phyloP scores from a whole-genome alignment of 2,888 invertebrate genomes.

The Rhogogaster chlorosoma region DNA sequence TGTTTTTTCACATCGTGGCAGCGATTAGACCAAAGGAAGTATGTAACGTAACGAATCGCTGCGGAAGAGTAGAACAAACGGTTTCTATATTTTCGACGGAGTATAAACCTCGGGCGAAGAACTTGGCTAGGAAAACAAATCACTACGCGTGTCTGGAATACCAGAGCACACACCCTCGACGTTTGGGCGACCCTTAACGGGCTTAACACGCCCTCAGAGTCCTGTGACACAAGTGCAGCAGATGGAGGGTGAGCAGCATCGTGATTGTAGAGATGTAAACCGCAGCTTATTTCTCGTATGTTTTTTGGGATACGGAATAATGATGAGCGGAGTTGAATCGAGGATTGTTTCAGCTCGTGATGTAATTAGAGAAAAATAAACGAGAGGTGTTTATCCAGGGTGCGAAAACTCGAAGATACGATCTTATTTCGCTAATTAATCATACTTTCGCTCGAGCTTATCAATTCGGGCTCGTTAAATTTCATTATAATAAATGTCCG shows the following conservation, averaged over 20 bases:
- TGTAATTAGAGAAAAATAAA: not conserved
- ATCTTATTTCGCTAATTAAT: not conserved
- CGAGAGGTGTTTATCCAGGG: not conserved
- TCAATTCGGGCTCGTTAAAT: not conserved
- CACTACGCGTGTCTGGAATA: slow-evolving; percentile 75
- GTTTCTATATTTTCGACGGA: not conserved
- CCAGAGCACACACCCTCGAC: slow-evolving; percentile 61
- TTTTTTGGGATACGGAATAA: not conserved
- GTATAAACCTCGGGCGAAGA: not conserved
- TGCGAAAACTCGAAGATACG: not conserved
- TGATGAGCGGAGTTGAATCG: too few species aligned
- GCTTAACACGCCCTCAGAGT: slow-evolving; percentile 23
- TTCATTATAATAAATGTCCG: slow-evolving; percentile 54
- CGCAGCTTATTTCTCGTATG: not conserved
- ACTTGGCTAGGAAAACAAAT: slow-evolving; percentile 70
- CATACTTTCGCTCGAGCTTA: not conserved
- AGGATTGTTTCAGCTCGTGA: too few species aligned
- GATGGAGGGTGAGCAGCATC: not conserved
- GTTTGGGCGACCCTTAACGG: not conserved
- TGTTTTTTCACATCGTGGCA: too few species aligned
- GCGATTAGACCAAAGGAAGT: too few species aligned
- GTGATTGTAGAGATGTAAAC: not conserved
- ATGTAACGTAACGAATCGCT: too few species aligned
- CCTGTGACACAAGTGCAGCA: slow-evolving; percentile 13
- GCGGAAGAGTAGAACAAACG: not conserved